Base-by-base conservation (phyloP, 2,888 invertebrate genomes). In the Trachelus troglodyta region DNA sequence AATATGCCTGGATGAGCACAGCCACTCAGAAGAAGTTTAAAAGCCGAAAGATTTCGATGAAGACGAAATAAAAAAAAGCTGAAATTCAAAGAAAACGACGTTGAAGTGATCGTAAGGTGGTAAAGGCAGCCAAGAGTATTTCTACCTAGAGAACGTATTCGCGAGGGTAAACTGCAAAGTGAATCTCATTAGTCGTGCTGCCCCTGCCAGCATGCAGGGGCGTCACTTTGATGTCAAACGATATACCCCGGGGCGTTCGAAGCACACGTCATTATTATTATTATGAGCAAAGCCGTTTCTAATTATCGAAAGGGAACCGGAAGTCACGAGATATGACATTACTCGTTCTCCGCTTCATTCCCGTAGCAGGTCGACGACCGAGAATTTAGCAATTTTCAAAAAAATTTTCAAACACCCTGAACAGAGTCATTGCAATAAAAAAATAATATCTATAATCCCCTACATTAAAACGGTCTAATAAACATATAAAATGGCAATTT, bases 101-200 rank as follows among this genome's bases (percentile, higher is more conserved):
- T 71, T 71, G 71, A 34, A 31, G 30, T 23, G 71, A 31, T 71
- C 71, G 33, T 9, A 34, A 71, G 33, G 71, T 34, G 71, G 33
- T 31, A 23, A 34, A 71, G 71, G 15, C 71, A 33, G 71, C 71
- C 33, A 31, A 34, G 71, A 9, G 31, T 71, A 71, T 71, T 71
- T 71, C 33, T 33, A 23, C 12, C 31, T 31, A 23, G 71, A 15
- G 71, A 71, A 34, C 80, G 82, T 80, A 81, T 84, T 80, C 80
- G 80, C 81, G 84, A 85, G 89, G 87, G 86, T 87, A 88, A 87
- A 88, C 86, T 85, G 88, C 88, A 89, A 88, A 88, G 88, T 85
- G 84, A 84, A 91, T 91, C 91, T 90, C 90, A 91, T 91, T 90
- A 89, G 87, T 89, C 87, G 85, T 87, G 85, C 71, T 83, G 82